A percentile compares a stretch with the other conserved stretches of the same genome.
Evolutionary conservation across 37 sponge, comb jelly and placozoan genomes (phyloP).

Genomic region (Diacarnus erythraeanus): DNA sequence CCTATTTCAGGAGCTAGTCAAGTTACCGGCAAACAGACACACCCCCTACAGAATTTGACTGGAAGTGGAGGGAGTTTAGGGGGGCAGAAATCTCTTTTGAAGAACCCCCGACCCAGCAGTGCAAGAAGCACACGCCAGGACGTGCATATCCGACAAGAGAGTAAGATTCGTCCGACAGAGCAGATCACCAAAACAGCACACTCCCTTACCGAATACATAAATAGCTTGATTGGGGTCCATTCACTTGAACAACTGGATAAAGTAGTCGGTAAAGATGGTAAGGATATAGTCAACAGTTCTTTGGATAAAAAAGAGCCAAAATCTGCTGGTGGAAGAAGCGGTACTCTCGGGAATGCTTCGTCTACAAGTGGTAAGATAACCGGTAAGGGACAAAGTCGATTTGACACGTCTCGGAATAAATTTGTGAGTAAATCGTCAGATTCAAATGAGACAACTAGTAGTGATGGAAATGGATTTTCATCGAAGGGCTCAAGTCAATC

Average conservation of each 20-base stretch:
- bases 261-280: neutral
- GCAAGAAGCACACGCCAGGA: conserved; percentile 31
- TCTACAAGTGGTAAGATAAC: too few relatives aligned
- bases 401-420: conserved; percentile 10
- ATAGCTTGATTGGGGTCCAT: neutral
- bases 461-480: conserved; percentile 9
- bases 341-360: neutral
- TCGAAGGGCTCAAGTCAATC: conserved; percentile 22
- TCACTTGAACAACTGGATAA: neutral
- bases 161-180: neutral
- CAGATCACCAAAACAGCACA: conserved; percentile 11
- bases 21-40: neutral
- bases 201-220: conserved; percentile 2
- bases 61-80: neutral
- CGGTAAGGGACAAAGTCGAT: neutral
- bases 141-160: conserved; percentile 3
- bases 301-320: neutral
- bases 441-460: conserved; percentile 33
- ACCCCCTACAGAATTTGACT: neutral
- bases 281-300: neutral
- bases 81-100: neutral
- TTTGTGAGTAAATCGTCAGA: conserved; percentile 28
- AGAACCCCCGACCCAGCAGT: conserved; percentile 23
- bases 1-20: neutral
- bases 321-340: neutral